Base-by-base conservation (phyloP, 2,888 invertebrate species). In the Ophion costatus region DNA sequence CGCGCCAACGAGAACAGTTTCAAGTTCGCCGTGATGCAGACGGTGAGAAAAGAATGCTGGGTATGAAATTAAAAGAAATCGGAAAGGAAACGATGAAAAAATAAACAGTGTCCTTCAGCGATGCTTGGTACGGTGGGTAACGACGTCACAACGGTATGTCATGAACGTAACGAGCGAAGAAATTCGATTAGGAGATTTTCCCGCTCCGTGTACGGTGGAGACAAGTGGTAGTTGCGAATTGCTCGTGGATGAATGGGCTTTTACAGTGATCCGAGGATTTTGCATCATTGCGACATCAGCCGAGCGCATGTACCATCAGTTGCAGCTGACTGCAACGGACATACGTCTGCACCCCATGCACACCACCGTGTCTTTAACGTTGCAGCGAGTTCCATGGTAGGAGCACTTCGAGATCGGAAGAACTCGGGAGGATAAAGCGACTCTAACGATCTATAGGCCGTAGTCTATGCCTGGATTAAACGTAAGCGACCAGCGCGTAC, bases 241-340 rank as follows among this genome's bases (percentile, higher is more conserved):
- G 63, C 17, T 63, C 66, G 64, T 14, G 22, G 42, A 24, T 20
- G 29, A 63, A 22, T 17, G 73, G n/a, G 63, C 22, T 79, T 79
- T 64, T 69, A 71, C 29, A 38, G 74, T 57, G 61, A 57, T 75
- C 45, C 70, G 42, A 83, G 73, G 73, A 56, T 76, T 80, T 77
- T 76, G 76, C n/a, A 73, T 45, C 51, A 57, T 67, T 63, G 77
- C 73, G 69, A 77, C 70, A 81, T 64, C 57, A 79, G 38, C 51
- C 63, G n/a, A 38, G 85, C 85, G 85, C 86, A 87, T 85, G 86
- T 81, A 69, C 81, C 61, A 66, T 78, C 56, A 81, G 83, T 24
- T 85, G 87, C 87, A 85, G 79, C 83, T 76, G 59, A 83, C 80
- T 83, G 87, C 87, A 85, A 71, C 61, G 57, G 71, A 63, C 71